Conservation (phyloP, 2,797 vertebrate species). For the Anisognathus igniventris region DNA sequence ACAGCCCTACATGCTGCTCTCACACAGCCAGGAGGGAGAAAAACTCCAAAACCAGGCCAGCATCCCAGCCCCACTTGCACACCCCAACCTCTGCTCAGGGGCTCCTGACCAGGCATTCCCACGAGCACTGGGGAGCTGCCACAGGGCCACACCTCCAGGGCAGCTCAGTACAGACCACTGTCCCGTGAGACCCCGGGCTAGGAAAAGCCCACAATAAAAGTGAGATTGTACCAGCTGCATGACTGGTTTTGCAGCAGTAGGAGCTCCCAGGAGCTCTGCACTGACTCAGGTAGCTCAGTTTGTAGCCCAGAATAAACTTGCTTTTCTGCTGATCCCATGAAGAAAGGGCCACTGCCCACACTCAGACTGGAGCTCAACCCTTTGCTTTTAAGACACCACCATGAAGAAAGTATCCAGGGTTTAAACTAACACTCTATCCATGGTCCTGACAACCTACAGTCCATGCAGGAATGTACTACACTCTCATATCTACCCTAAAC, state of each 20-base stretch:
- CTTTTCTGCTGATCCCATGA: not conserved
- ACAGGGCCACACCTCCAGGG: not conserved
- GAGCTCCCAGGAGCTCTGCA: not conserved
- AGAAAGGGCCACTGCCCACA: not conserved
- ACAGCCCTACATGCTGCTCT: accelerated
- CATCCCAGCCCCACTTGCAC: not conserved
- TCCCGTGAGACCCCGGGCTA: not conserved
- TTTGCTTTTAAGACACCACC: not conserved
- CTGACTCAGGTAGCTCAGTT: not conserved
- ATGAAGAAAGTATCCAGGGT: not conserved
- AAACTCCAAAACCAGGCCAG: not conserved
- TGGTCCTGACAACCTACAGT: not conserved
- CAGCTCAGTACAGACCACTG: not conserved
- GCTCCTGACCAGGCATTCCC: not conserved
- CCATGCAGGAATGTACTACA: not conserved
- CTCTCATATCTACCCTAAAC: not conserved
- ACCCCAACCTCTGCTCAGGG: not conserved
- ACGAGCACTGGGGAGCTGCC: accelerated
- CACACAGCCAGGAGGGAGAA: not conserved
- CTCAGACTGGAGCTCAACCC: not conserved
- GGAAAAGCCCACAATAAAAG: not conserved
- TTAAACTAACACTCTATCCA: not conserved
- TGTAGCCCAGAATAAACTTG: not conserved
- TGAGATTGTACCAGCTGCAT: not conserved
- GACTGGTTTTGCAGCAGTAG: not conserved